Conservation (phyloP, 2,888 invertebrate genomes). For the Phyllotreta cruciferae region DNA sequence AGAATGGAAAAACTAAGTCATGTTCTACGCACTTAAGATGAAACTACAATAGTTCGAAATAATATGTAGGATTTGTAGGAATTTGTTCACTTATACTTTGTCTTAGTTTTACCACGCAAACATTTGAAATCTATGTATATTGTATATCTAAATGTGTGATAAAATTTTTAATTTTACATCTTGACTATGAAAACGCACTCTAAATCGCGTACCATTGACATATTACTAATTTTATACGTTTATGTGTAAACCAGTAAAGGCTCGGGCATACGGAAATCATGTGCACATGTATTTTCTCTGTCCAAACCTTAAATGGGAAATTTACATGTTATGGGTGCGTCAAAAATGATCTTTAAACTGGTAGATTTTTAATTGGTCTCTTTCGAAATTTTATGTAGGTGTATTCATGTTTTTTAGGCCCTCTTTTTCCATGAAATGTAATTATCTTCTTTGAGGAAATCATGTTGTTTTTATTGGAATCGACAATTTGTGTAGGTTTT, state of each 20-base stretch:
- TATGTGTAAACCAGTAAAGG: slow-evolving; percentile 7
- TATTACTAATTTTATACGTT: slow-evolving; percentile 39
- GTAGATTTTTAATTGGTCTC: not conserved
- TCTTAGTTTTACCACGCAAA: slow-evolving; percentile 15
- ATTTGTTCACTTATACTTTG: slow-evolving; percentile 16
- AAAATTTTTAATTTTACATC: slow-evolving; percentile 45
- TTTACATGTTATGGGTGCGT: not conserved
- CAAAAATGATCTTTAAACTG: slow-evolving; percentile 1
- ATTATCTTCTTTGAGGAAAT: too few relatives aligned
- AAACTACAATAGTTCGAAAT: slow-evolving; percentile 12
- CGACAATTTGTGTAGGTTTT: slow-evolving; percentile 18
- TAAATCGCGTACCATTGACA: slow-evolving; percentile 52
- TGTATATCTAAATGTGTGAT: slow-evolving; percentile 45
- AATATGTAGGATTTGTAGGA: slow-evolving; percentile 40
- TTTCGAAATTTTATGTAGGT: too few relatives aligned
- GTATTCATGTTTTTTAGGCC: too few relatives aligned
- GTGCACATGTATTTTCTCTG: too few relatives aligned
- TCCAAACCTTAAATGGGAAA: slow-evolving; percentile 33
- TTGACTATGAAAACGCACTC: slow-evolving; percentile 45
- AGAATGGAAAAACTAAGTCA: slow-evolving; percentile 8
- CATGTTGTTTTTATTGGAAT: too few relatives aligned
- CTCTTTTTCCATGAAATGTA: too few relatives aligned
- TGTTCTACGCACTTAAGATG: slow-evolving; percentile 2
- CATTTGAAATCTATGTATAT: slow-evolving; percentile 29
- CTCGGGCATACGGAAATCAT: not conserved